Evolutionary conservation across 1,140 invertebrate species (phyloP).

Genomic region (Tenebrio molitor): DNA sequence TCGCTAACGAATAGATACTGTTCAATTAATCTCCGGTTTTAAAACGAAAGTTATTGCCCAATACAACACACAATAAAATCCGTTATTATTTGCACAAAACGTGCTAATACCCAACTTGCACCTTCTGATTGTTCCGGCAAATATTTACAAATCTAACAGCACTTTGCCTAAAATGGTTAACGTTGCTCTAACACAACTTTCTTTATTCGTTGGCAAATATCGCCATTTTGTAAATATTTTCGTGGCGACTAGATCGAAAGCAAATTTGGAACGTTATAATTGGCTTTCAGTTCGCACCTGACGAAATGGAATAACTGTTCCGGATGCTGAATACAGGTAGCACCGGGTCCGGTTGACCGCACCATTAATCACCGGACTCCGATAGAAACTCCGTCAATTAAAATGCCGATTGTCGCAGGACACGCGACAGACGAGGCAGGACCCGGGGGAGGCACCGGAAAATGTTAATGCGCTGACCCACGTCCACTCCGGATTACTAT

Average conservation of each 20-base stretch:
- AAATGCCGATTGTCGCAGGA: conserved; percentile 13
- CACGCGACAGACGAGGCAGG: conserved; percentile 18
- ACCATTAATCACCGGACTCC: conserved; percentile 18
- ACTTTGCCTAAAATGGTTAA: conserved; percentile 44
- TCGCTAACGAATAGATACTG: background rate
- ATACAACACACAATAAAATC: conserved; percentile 24
- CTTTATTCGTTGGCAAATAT: conserved; percentile 39
- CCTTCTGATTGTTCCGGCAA: conserved; percentile 37
- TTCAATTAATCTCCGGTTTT: conserved; percentile 19
- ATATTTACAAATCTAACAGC: conserved; percentile 44
- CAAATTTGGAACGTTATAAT: conserved; percentile 44
- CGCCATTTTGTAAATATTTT: conserved; percentile 43
- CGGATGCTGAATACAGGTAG: conserved; percentile 6
- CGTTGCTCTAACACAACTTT: conserved; percentile 38
- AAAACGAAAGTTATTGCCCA: conserved; percentile 42
- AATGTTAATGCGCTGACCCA: conserved; percentile 15
- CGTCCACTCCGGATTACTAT: conserved; percentile 28
- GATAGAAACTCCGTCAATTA: conserved; percentile 29
- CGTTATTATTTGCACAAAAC: conserved; percentile 42
- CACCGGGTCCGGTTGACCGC: background rate
- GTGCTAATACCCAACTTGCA: conserved; percentile 45
- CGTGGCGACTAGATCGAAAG: background rate
- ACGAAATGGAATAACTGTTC: conserved; percentile 5
- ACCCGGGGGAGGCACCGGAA: background rate
- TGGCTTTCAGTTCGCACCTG: conserved; percentile 17